Evolutionary conservation across 2,797 vertebrate species (phyloP), one percentile per base, ranked within the genome.

Genomic region (Psittacula derbiana): DNA sequence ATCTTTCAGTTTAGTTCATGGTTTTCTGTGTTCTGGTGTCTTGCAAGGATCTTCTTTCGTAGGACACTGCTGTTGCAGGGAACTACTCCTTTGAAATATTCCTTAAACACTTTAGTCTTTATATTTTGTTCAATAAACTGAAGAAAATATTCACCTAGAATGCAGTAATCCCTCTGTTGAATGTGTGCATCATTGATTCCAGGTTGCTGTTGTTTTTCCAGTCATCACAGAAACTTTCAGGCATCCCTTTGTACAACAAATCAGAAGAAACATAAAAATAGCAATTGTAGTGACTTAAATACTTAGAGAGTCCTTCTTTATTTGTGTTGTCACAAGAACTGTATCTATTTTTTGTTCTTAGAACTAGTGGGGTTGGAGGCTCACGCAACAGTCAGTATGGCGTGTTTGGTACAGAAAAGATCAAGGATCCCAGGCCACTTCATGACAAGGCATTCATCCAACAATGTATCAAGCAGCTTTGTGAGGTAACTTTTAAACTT

Each of bases 401-500:
- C 8, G 96, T 98, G 44, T 99, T 99, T 30, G 99, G 99, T 90
- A 94, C 98, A 66, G 99, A 99, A 96, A 99, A 99, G 97, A 98
- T 99, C 61, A 99, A 99, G 96, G 99, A 99, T 66, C 96, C 98
- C 55, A 98, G 99, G 91, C 99, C 99, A 4, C 98, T 99, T 69
- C 99, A 99, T 91, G 99, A 99, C 96, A 99, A 99, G 96, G 64
- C 98, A 10, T 99, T 98, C 92, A 98, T 99, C 96, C 99, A 99
- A 74, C 99, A 99, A 30, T 99, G 99, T 93, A 99, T 99, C 94
- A 98, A 98, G 71, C 98, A 99, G 81, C 98, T 99, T 83, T 99
- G 98, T 93, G 99, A 99, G 98, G 99, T 99, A 98, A 86, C 60
- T 57, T 58, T 24, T 25, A 58, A 41, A 65, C 55, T 88, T 69